A percentile compares a stretch with the other conserved stretches of the same genome.
Conservation (phyloP, 2,888 invertebrate genomes). For the Diarsia brunnea region DNA sequence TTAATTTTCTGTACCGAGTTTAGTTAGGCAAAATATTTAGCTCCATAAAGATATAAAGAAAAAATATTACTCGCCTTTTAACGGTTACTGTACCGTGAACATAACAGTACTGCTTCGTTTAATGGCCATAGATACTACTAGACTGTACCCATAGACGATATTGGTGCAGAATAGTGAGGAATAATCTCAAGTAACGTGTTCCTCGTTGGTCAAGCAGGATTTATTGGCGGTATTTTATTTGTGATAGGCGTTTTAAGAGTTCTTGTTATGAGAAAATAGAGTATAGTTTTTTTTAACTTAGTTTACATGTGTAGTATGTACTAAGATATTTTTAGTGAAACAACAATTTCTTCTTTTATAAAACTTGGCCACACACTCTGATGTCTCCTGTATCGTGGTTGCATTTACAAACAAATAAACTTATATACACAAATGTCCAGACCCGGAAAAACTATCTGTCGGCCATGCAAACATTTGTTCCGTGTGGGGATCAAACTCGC, state of each 20-base stretch:
- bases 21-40: not conserved
- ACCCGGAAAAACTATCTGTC: not conserved
- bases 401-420: not conserved
- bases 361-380: too few species aligned
- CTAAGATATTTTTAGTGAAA: too few species aligned
- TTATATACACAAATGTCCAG: not conserved
- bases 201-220: conserved; percentile 36
- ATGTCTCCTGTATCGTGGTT: not conserved
- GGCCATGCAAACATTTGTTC: too few species aligned
- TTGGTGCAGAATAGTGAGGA: conserved; percentile 32
- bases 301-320: not conserved
- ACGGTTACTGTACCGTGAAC: conserved; percentile 48
- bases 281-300: not conserved
- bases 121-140: conserved; percentile 70
- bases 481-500: too few species aligned
- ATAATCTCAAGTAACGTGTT: conserved; percentile 44
- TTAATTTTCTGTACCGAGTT: not conserved
- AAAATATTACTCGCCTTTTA: not conserved
- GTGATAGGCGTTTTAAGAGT: conserved; percentile 7
- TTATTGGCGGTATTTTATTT: conserved; percentile 41
- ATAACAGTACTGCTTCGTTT: conserved; percentile 72
- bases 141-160: conserved; percentile 30
- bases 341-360: too few species aligned
- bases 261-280: conserved; percentile 3
- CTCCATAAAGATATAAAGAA: not conserved